Conservation (phyloP, 2,113 vertebrate species). For the Rhinolophus ferrumequinum region DNA sequence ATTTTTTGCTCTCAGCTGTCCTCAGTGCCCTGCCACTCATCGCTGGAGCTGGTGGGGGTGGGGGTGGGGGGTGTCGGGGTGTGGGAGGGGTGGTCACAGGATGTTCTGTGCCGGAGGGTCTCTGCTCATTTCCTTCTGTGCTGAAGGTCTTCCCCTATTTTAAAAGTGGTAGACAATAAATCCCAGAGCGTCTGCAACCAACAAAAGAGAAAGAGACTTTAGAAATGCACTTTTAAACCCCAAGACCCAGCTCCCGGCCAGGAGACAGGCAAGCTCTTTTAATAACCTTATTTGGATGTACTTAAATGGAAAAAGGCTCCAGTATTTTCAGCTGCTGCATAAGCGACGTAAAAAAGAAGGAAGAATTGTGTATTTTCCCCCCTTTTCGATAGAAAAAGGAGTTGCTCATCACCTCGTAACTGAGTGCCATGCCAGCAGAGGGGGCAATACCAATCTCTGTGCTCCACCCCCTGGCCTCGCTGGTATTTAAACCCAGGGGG, state of each 20-base stretch:
- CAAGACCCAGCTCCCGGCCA: slow-evolving; percentile 41
- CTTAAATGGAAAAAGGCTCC: slow-evolving; percentile 74
- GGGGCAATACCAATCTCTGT: slow-evolving; percentile 15
- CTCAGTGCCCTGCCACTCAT: not conserved
- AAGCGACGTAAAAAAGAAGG: slow-evolving; percentile 57
- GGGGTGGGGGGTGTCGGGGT: too few species aligned
- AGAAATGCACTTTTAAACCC: slow-evolving; percentile 12
- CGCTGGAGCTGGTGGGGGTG: not conserved
- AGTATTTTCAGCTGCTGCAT: slow-evolving; percentile 74
- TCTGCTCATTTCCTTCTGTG: not conserved
- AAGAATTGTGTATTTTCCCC: slow-evolving; percentile 22
- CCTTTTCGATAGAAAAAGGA: slow-evolving; percentile 24
- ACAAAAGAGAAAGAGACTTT: slow-evolving; percentile 38
- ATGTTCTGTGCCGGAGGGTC: not conserved
- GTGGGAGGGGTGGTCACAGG: not conserved
- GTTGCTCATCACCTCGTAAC: slow-evolving; percentile 51
- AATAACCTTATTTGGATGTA: slow-evolving; percentile 55
- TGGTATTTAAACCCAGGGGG: slow-evolving; percentile 72
- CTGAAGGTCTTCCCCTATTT: not conserved
- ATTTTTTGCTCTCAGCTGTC: not conserved
- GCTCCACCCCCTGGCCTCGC: slow-evolving; percentile 61
- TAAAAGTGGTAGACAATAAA: not conserved
- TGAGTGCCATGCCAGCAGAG: not conserved
- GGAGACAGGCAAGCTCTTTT: slow-evolving; percentile 51
- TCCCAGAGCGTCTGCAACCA: not conserved